These are phyloP conservation scores for Dicentrarchus labrax DNA, from an alignment of 2,113 vertebrate species.

Conservation along the genomic window DNA sequence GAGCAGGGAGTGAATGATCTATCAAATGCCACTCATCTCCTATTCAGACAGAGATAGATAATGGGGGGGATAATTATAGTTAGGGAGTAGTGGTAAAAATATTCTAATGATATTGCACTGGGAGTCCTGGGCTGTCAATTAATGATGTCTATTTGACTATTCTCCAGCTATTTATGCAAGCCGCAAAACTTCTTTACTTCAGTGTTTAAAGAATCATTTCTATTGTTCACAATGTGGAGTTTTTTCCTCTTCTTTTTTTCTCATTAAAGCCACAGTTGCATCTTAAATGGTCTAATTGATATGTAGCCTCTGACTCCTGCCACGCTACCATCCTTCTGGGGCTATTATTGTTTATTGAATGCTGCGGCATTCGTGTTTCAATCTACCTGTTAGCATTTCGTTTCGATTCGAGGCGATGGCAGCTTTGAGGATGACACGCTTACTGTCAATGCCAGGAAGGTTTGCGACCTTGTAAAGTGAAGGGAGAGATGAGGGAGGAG, in stretches of 20 bases:
- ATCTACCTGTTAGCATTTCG: constrained; percentile 55
- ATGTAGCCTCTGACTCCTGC: constrained; percentile 64
- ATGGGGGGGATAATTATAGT: constrained; percentile 73
- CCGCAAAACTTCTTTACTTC: constrained; percentile 47
- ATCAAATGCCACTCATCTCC: constrained; percentile 78
- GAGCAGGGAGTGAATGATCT: constrained; percentile 74
- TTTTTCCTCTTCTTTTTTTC: constrained; percentile 17
- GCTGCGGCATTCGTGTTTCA: constrained; percentile 56
- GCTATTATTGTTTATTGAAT: constrained; percentile 73
- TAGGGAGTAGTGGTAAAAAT: constrained; percentile 68
- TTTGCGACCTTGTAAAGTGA: constrained; percentile 73
- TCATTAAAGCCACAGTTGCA: constrained; percentile 70
- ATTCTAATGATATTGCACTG: constrained; percentile 75
- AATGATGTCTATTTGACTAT: constrained; percentile 70
- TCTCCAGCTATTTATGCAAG: constrained; percentile 69
- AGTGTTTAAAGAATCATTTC: constrained; percentile 56
- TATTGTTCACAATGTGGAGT: constrained; percentile 53
- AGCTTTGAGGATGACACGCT: constrained; percentile 71
- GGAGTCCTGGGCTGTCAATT: constrained; percentile 75
- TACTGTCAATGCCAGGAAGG: constrained; percentile 60
- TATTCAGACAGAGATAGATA: constrained; percentile 75
- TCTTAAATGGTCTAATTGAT: constrained; percentile 75
- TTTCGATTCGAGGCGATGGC: constrained; percentile 20
- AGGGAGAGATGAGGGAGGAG: constrained; percentile 46
- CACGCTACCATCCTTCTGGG: constrained; percentile 19